These are phyloP conservation scores for Trichogramma evanescens DNA, from an alignment of 2,888 invertebrate species.

Conservation along the genomic window DNA sequence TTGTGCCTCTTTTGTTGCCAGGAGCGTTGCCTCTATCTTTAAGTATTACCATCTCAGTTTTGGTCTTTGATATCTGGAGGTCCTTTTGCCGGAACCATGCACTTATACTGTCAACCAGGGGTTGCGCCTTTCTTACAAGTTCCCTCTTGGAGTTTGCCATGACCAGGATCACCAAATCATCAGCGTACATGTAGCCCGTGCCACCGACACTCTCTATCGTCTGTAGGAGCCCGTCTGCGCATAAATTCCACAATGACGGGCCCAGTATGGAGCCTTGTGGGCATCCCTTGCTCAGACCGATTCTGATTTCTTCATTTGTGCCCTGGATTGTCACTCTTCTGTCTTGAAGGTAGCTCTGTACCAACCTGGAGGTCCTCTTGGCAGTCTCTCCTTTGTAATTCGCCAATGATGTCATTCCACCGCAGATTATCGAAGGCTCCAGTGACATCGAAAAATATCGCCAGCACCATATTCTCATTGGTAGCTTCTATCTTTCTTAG, in stretches of 20 bases:
- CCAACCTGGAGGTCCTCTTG: constrained; percentile 10
- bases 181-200: constrained; percentile 14
- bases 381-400: constrained; percentile 10
- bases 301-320: background rate
- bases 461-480: constrained; percentile 6
- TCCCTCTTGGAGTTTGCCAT: background rate
- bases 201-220: background rate
- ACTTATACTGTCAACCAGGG: background rate
- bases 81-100: constrained; percentile 8
- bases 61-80: constrained; percentile 7
- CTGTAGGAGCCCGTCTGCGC: constrained; percentile 9
- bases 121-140: background rate
- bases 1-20: background rate
- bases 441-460: constrained; percentile 19
- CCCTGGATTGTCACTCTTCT: background rate
- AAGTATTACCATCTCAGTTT: constrained; percentile 8
- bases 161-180: constrained; percentile 10
- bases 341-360: constrained; percentile 12
- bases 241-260: constrained; percentile 16
- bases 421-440: constrained; percentile 23
- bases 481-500: background rate
- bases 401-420: constrained; percentile 13
- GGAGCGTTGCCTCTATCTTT: background rate
- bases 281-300: constrained; percentile 12
- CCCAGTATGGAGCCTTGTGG: constrained; percentile 21